Conservation (phyloP, 2,113 vertebrate genomes). For the Gallinago media region DNA sequence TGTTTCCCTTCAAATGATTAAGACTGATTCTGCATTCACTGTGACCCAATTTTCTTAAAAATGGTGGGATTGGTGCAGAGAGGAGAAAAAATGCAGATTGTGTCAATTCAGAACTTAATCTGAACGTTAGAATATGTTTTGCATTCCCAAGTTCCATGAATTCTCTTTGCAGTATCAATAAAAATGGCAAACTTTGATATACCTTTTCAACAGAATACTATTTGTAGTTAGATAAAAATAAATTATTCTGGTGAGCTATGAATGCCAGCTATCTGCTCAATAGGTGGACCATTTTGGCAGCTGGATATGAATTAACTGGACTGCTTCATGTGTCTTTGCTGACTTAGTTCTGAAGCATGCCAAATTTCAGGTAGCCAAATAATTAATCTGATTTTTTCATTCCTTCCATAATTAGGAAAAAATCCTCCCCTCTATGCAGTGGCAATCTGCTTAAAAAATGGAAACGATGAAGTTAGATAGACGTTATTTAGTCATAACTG, state of each 20-base stretch:
- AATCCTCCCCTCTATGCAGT: not conserved
- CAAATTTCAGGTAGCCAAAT: conserved; percentile 7
- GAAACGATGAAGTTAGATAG: not conserved
- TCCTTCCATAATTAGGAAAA: not conserved
- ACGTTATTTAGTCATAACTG: not conserved
- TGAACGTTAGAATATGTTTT: not conserved
- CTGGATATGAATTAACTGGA: not conserved
- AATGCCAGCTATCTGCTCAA: not conserved
- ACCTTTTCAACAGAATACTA: not conserved
- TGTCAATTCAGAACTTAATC: not conserved
- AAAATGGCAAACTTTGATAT: not conserved
- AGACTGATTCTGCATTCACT: not conserved
- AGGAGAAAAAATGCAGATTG: not conserved
- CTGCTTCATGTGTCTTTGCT: not conserved
- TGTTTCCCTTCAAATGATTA: not conserved
- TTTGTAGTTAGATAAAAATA: conserved; percentile 41
- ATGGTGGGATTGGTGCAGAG: not conserved
- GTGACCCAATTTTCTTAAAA: not conserved
- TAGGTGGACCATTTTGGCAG: conserved; percentile 9
- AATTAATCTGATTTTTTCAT: not conserved
- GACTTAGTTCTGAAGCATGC: not conserved
- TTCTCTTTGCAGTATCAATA: not conserved
- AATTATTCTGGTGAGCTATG: not conserved
- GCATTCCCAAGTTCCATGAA: not conserved
- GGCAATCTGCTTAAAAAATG: not conserved